Conservation (phyloP, 1,140 invertebrate genomes). For the Bactericera cockerelli region DNA sequence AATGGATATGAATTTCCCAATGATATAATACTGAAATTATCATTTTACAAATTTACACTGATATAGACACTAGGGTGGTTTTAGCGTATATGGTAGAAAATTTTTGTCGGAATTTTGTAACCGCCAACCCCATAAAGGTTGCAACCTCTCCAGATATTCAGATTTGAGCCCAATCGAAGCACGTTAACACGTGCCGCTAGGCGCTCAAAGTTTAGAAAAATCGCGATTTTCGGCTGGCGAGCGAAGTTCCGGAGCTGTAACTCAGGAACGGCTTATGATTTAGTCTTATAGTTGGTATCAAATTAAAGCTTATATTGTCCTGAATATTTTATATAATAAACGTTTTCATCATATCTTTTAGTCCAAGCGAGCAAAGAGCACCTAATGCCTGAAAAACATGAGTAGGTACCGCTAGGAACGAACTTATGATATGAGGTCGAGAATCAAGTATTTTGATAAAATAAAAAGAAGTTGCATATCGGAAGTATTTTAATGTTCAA, state of each 20-base stretch:
- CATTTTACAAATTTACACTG: too few species aligned
- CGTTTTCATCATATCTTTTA: background rate
- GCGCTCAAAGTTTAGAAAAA: constrained; percentile 2
- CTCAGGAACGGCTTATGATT: background rate
- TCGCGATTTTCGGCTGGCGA: background rate
- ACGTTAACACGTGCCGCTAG: background rate
- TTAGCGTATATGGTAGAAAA: background rate
- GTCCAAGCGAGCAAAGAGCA: background rate
- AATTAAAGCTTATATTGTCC: constrained; percentile 3
- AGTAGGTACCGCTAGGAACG: background rate
- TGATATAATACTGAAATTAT: too few species aligned
- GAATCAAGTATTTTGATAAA: too few species aligned
- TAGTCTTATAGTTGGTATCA: background rate
- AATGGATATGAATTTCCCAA: too few species aligned
- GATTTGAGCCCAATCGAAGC: background rate
- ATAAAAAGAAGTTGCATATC: too few species aligned
- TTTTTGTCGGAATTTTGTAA: background rate
- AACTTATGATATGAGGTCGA: background rate
- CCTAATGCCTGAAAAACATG: background rate
- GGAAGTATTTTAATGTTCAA: too few species aligned
- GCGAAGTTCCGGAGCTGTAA: background rate
- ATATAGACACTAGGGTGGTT: background rate
- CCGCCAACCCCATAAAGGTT: background rate
- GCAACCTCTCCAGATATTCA: background rate
- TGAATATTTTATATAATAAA: background rate